phyloP scores from a whole-genome alignment of 1,140 invertebrate species.

The Kradibia gibbosae region DNA sequence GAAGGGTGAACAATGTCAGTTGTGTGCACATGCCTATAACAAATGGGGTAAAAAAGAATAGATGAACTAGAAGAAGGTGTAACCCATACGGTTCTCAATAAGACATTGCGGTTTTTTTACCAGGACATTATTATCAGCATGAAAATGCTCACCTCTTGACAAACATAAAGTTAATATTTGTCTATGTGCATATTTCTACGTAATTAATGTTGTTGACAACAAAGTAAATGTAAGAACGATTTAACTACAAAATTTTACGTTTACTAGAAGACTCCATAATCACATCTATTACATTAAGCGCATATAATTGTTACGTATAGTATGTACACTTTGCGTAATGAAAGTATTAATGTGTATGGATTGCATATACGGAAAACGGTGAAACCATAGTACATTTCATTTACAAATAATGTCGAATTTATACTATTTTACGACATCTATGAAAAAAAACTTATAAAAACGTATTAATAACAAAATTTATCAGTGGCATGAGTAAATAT shows the following conservation, averaged over 20 bases:
- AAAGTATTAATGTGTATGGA: background rate
- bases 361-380: background rate
- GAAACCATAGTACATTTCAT: background rate
- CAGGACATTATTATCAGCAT: conserved; percentile 46
- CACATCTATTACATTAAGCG: background rate
- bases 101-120: conserved; percentile 41
- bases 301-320: background rate
- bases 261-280: background rate
- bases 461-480: too few species aligned
- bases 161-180: conserved; percentile 5
- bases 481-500: too few species aligned
- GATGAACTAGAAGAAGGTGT: background rate
- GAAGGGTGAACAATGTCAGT: background rate
- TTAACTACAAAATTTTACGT: background rate
- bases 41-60: background rate
- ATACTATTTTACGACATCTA: too few species aligned
- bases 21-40: background rate
- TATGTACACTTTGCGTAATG: background rate
- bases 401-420: too few species aligned
- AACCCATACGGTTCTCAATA: background rate
- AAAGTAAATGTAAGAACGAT: background rate
- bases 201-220: background rate
- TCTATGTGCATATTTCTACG: background rate
- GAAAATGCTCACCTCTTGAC: conserved; percentile 41
- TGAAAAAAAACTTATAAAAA: too few species aligned